Evolutionary conservation across 1,140 invertebrate species (phyloP), one percentile per base, ranked within the genome.

Genomic region (Dysdera silvatica): DNA sequence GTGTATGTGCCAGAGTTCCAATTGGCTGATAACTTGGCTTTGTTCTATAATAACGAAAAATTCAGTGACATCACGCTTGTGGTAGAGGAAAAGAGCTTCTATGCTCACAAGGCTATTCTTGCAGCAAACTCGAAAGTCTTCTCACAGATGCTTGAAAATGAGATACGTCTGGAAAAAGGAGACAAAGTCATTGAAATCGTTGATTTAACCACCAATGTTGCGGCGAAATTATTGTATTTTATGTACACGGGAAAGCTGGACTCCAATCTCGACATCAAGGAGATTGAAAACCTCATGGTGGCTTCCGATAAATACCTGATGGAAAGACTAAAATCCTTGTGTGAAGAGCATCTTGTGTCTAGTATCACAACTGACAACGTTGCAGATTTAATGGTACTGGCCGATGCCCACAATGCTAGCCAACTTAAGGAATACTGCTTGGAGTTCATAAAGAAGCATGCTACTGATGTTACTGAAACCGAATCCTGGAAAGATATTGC

Each of bases 381-480:
- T 49, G 95, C 94, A 43, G 95, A 98, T 75, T 94, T 93, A 65
- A 83, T 98, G 68, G 96, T 98, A 70, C 82, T 98, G 68, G 95
- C 95, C 51, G 95, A 98, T 83, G 83, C 98, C 68, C 95, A 99
- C 75, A 95, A 89, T 76, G 95, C 95, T 41, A 94, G 97, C 79
- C 95, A 98, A 81, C 82, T 99, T 55, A 98, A 98, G 81, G 89
- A 91, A 71, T 93, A 98, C 82, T 93, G 94, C 70, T 97, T 98
- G 74, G 95, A 98, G 79, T 98, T 95, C 78, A 97, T 99, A 72
- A 98, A 98, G 80, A 95, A 40, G 20, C 37, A 40, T 40, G 16
- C 37, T 20, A 40, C 16, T 16, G 20, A 40, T 40, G 37, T 40
- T 16, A 16, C 20, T 16, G 37, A 40, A 40, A 40, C 20, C 37